Evolutionary conservation across 2,797 vertebrate genomes (phyloP).

Genomic region (Gorsachius magnificus): DNA sequence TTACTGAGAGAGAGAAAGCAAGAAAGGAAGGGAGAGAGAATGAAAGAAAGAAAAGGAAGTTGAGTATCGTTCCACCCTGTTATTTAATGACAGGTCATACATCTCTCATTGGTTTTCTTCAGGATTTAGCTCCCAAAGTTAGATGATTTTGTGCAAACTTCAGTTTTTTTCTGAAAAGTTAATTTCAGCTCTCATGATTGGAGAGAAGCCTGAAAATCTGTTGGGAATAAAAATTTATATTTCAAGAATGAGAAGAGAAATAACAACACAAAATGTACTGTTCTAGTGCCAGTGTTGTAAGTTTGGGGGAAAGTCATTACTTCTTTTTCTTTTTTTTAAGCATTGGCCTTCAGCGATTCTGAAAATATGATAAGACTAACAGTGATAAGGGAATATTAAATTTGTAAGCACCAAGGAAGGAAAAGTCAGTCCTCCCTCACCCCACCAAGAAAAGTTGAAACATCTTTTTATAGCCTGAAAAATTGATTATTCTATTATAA

Average conservation of each 20-base stretch:
- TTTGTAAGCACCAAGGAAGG: neutral
- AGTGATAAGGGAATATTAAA: neutral
- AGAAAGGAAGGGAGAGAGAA: no score
- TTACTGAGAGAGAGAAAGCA: neutral
- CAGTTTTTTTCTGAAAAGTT: neutral
- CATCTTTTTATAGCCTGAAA: neutral
- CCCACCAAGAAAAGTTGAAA: neutral
- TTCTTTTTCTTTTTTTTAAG: neutral
- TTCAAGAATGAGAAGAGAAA: neutral
- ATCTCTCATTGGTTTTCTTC: neutral
- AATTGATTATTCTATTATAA: neutral
- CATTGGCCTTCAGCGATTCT: neutral
- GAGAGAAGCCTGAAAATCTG: neutral
- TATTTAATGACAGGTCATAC: neutral
- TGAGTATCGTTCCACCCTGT: fast-evolving
- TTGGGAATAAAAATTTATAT: neutral
- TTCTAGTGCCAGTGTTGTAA: neutral
- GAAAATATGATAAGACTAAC: neutral
- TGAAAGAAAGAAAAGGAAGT: neutral
- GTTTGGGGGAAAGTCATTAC: neutral
- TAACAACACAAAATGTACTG: neutral
- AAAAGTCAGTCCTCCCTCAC: neutral
- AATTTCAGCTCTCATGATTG: neutral
- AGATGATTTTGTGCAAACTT: neutral
- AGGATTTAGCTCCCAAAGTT: neutral